Evolutionary conservation across 2,113 vertebrate genomes (phyloP).

Genomic region (Nerophis lumbriciformis): DNA sequence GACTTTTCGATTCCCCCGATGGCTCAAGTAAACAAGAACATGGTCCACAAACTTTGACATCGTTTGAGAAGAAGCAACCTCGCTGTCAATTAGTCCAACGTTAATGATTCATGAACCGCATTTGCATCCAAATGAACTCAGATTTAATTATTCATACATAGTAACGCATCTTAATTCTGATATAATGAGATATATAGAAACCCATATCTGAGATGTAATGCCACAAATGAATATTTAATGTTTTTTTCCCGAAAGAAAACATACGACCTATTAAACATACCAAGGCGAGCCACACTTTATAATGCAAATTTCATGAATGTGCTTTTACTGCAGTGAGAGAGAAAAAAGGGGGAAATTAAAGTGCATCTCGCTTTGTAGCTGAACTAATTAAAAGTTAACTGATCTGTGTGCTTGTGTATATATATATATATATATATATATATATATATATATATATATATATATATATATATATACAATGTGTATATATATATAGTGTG

Average conservation of each 20-base stretch:
- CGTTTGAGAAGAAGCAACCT: background rate
- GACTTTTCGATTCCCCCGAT: slow-evolving; percentile 5
- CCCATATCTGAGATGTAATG: background rate
- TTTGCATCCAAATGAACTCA: slow-evolving; percentile 3
- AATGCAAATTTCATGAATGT: slow-evolving; percentile 20
- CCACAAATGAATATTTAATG: background rate
- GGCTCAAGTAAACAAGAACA: slow-evolving; percentile 12
- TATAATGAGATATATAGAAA: background rate
- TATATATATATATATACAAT: too few relatives aligned
- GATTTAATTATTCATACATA: background rate
- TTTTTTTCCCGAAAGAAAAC: background rate
- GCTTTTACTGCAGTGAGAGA: slow-evolving; percentile 25
- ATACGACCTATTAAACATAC: background rate
- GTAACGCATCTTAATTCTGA: background rate
- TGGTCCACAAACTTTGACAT: background rate
- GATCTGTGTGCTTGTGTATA: background rate
- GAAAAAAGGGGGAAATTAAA: slow-evolving; percentile 13
- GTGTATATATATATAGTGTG: too few relatives aligned
- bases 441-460: too few relatives aligned
- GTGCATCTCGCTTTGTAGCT: background rate
- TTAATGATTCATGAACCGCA: slow-evolving; percentile 19
- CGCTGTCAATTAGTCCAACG: slow-evolving; percentile 4
- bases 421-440: too few relatives aligned
- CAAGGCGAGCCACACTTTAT: background rate
- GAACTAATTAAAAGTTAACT: slow-evolving; percentile 9